Evolutionary conservation across 2,113 vertebrate genomes (phyloP).

Genomic region (Perca flavescens): DNA sequence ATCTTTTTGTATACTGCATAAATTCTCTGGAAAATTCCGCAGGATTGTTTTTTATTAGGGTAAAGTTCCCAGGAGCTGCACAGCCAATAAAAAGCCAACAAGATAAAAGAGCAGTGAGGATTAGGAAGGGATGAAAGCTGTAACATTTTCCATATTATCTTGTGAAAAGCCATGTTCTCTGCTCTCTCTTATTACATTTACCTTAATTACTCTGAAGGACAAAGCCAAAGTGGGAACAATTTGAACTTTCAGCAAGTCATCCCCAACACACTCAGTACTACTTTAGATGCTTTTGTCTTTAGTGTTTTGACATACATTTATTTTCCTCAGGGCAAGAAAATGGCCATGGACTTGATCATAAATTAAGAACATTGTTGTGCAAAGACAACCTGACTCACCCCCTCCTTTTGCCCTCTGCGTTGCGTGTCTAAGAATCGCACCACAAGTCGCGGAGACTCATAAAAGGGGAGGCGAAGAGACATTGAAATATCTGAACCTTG

Average conservation of each 20-base stretch:
- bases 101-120: constrained; percentile 86
- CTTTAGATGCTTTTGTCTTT: constrained; percentile 48
- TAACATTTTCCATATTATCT: constrained; percentile 88
- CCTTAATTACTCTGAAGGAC: constrained; percentile 80
- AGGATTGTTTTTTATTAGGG: constrained; percentile 86
- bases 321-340: constrained; percentile 45
- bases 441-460: constrained; percentile 80
- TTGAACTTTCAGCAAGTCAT: constrained; percentile 66
- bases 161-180: constrained; percentile 83
- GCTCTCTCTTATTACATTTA: constrained; percentile 77
- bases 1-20: constrained; percentile 82
- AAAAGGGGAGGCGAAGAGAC: constrained; percentile 84
- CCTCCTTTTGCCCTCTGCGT: constrained; percentile 56
- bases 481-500: constrained; percentile 84
- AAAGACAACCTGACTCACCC: constrained; percentile 69
- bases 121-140: constrained; percentile 86
- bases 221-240: constrained; percentile 61
- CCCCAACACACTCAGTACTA: constrained; percentile 33
- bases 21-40: constrained; percentile 85
- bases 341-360: constrained; percentile 20
- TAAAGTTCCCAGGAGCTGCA: constrained; percentile 86
- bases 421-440: constrained; percentile 80
- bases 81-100: constrained; percentile 86
- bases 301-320: constrained; percentile 56
- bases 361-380: constrained; percentile 69